Conservation (phyloP, 2,113 vertebrate species). For the Varanus komodoensis region DNA sequence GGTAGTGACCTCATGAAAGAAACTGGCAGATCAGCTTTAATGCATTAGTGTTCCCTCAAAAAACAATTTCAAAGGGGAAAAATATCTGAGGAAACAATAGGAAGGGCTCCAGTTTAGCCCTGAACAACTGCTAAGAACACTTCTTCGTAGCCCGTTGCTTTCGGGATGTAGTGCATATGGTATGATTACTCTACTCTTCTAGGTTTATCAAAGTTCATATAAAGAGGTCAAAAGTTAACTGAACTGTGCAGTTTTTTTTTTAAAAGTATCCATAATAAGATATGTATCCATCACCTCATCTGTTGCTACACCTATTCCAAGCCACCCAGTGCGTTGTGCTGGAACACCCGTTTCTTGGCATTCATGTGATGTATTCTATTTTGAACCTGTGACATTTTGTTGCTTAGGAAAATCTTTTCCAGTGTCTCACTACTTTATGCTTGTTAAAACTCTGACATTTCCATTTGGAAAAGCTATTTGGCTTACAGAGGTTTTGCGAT, state of each 20-base stretch:
- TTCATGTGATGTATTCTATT: not conserved
- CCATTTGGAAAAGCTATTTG: conserved; percentile 40
- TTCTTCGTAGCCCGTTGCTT: not conserved
- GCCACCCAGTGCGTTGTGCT: not conserved
- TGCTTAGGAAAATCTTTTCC: conserved; percentile 2
- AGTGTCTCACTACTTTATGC: not conserved
- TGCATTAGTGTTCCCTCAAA: not conserved
- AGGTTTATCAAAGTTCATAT: not conserved
- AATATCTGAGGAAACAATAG: not conserved
- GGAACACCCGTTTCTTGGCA: not conserved
- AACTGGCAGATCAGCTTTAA: not conserved
- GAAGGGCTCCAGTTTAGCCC: not conserved
- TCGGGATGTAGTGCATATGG: not conserved
- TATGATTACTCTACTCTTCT: not conserved
- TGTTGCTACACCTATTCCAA: not conserved
- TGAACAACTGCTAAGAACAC: not conserved
- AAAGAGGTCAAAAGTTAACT: not conserved
- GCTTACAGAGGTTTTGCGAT: conserved; percentile 3
- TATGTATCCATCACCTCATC: not conserved
- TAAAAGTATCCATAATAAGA: not conserved
- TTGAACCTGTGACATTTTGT: not conserved
- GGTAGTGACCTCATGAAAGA: not conserved
- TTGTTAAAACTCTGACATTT: conserved; percentile 31
- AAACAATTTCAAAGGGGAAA: not conserved
- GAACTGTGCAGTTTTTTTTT: not conserved